These are phyloP conservation scores for Fragum whitleyi DNA, from an alignment of 2,888 invertebrate species.

Conservation along the genomic window DNA sequence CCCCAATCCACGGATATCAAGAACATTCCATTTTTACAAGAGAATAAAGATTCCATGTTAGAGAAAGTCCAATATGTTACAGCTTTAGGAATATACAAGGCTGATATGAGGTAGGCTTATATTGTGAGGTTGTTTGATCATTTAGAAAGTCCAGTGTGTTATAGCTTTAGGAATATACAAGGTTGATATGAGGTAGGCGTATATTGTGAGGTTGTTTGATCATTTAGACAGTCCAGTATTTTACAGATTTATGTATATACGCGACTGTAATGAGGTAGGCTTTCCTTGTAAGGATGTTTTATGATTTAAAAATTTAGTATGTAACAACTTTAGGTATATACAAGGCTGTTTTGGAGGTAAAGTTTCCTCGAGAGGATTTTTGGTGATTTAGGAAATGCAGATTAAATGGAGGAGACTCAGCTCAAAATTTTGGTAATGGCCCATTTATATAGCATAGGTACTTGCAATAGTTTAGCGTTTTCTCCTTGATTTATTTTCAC, in stretches of 20 bases:
- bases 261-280: slow-evolving; percentile 75
- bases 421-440: too few species aligned
- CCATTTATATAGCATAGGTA: too few species aligned
- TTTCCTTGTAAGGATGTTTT: too few species aligned
- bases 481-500: too few species aligned
- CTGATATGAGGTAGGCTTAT: slow-evolving; percentile 75
- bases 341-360: slow-evolving; percentile 77
- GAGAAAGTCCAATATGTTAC: slow-evolving; percentile 80
- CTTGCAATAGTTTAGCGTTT: too few species aligned
- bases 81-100: slow-evolving; percentile 77
- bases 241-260: slow-evolving; percentile 78
- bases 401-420: too few species aligned
- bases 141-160: slow-evolving; percentile 79
- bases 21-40: slow-evolving; percentile 74
- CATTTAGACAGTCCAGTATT: slow-evolving; percentile 78
- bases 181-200: slow-evolving; percentile 74
- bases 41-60: slow-evolving; percentile 73
- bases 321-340: slow-evolving; percentile 78
- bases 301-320: slow-evolving; percentile 76
- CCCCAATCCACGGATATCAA: slow-evolving; percentile 69
- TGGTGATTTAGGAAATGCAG: too few species aligned
- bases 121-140: too few species aligned
- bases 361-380: too few species aligned
- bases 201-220: too few species aligned
- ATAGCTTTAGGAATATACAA: slow-evolving; percentile 78